Evolutionary conservation across 2,797 vertebrate genomes (phyloP), one percentile per base, ranked within the genome.

Genomic region (Myotis planiceps): DNA sequence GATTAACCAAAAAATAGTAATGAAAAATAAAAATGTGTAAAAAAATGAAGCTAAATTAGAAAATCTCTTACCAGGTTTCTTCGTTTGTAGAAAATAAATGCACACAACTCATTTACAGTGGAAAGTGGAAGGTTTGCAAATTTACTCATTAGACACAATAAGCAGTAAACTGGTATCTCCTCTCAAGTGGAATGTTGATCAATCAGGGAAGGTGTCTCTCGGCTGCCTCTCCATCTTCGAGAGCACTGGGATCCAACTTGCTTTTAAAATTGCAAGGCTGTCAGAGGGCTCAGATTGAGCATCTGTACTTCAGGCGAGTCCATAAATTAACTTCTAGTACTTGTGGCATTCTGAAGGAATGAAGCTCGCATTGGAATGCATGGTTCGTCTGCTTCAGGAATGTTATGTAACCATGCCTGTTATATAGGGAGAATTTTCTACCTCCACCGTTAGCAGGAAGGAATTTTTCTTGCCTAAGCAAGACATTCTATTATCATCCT

Each of bases 271-370:
- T 78, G 69, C 13, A 16, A 90, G 82, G 7, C 55, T 97, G 94
- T 94, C 97, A 96, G 89, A 74, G 94, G 84, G 90, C 92, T 97
- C 95, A 89, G 87, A 92, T 37, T 69, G 92, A 97, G 81, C 92
- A 60, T 90, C 94, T 97, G 79, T 60, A 89, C 92, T 98, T 97
- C n/a, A 96, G 79, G 92, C 2, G 14, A 97, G 69, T 92, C 89
- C 69, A 97, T 98, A 97, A 97, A 98, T 98, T 98, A 98, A 80
- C 85, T 96, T 88, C 68, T 89, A 42, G 63, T 93, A 84, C 88
- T 94, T 84, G 92, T 13, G 90, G 85, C 63, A 84, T 94, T 97
- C 92, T 65, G 87, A 94, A 92, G 92, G 90, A 96, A 95, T 74
- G 89, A 91, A 10, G 3, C 51, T 96, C 96, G 95, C 95, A 51